Evolutionary conservation across 2,888 invertebrate genomes (phyloP).

Genomic region (Nomada ruficornis): DNA sequence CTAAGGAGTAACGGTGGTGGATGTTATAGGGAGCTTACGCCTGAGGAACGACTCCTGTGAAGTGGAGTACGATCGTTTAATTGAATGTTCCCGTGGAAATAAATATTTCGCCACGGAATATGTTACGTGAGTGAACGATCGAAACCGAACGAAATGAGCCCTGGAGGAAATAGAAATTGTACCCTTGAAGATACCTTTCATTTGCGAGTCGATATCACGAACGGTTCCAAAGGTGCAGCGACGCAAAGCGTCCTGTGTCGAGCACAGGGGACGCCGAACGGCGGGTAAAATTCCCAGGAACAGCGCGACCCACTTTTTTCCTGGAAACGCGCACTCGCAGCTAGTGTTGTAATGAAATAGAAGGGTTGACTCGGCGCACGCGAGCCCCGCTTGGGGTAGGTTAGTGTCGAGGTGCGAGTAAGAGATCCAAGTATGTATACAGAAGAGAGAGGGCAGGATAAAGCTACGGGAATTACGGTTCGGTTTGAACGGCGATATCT

Average conservation of each 20-base stretch:
- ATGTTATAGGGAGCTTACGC: background rate
- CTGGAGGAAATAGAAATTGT: background rate
- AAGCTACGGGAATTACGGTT: background rate
- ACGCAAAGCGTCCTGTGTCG: too few species aligned
- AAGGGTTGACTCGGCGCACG: background rate
- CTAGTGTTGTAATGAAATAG: background rate
- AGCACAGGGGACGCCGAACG: background rate
- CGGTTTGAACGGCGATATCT: background rate
- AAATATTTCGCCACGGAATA: too few species aligned
- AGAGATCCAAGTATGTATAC: background rate
- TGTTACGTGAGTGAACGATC: too few species aligned
- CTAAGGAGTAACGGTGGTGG: background rate
- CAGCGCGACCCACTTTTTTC: constrained; percentile 2
- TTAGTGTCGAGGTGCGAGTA: background rate
- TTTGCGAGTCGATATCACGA: background rate
- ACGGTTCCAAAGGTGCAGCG: background rate
- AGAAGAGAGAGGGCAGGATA: background rate
- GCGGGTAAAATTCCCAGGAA: background rate
- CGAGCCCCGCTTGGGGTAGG: background rate
- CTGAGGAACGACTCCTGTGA: background rate
- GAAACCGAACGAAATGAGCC: too few species aligned
- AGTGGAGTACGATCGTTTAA: background rate
- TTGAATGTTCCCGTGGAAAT: too few species aligned
- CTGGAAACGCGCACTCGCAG: constrained; percentile 11
- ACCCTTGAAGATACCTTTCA: background rate